Evolutionary conservation across 2,797 vertebrate species (phyloP).

Genomic region (Sebastes vulpes): DNA sequence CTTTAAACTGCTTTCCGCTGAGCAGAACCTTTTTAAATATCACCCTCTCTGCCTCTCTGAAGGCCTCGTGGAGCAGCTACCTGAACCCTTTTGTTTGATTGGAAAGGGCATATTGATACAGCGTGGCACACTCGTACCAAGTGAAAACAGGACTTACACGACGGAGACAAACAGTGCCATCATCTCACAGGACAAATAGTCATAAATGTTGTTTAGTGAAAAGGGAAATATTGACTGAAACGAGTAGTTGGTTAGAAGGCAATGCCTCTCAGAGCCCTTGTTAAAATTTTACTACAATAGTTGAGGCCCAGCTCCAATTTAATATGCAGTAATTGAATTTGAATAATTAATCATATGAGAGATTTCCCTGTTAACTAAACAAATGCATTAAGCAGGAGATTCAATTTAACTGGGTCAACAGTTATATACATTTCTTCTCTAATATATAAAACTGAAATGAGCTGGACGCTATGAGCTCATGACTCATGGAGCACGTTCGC

Average conservation of each 20-base stretch:
- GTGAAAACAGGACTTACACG: constrained; percentile 21
- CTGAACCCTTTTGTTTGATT: constrained; percentile 56
- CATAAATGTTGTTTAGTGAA: constrained; percentile 24
- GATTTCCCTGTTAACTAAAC: constrained; percentile 43
- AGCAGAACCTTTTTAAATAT: constrained; percentile 69
- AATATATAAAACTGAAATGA: constrained; percentile 24
- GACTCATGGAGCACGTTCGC: constrained; percentile 26
- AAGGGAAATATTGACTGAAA: constrained; percentile 35
- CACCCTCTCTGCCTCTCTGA: constrained; percentile 35
- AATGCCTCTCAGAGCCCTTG: constrained; percentile 28
- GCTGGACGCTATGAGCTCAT: constrained; percentile 12
- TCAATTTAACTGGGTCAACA: constrained; percentile 20
- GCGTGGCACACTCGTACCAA: not conserved
- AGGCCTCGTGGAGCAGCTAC: constrained; percentile 21
- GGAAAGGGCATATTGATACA: constrained; percentile 53
- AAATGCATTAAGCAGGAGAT: constrained; percentile 36
- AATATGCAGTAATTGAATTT: constrained; percentile 63
- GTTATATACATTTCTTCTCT: constrained; percentile 27
- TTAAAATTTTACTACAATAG: constrained; percentile 49
- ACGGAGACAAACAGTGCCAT: constrained; percentile 24
- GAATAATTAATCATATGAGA: constrained; percentile 61
- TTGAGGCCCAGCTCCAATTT: constrained; percentile 50
- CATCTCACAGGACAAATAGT: constrained; percentile 36
- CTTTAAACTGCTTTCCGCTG: constrained; percentile 51
- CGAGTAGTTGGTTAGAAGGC: not conserved